Evolutionary conservation across 2,888 invertebrate genomes (phyloP), one percentile per base, ranked within the genome.

Genomic region (Tigriopus californicus): DNA sequence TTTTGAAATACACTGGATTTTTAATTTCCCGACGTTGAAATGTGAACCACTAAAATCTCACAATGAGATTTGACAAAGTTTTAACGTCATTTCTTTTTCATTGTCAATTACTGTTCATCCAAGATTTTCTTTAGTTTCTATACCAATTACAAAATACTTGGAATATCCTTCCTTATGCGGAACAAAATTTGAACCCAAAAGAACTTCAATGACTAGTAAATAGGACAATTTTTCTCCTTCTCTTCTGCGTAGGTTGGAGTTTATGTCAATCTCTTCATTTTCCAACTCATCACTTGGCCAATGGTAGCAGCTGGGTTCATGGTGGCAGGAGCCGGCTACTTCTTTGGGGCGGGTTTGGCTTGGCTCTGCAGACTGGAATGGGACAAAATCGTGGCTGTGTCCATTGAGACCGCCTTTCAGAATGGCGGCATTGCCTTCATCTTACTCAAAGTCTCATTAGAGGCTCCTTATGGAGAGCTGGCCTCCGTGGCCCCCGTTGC

Each of bases 361-460:
- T 65, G 67, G 44, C 57, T 69, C 11, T 44, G 5, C 40, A n/a
- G 41, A 33, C 33, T 58, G 3, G 24, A 33, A 12, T 12, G n/a
- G n/a, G 18, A n/a, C 12, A 62, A 65, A 60, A 62, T 66, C 52
- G 63, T 64, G 41, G 65, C 71, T 5, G 66, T 73, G 64, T 68
- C 69, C 61, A 65, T 71, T 61, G 70, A 70, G 65, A 68, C 70
- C 60, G 67, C 70, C 64, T 65, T 71, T 25, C 71, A 71, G 64
- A 71, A 71, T 62, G 68, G 69, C 0, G 73, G 74, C 3, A 69
- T 75, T 18, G 73, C 74, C 10, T 73, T 74, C 48, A 65, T 71
- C 6, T 59, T 71, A 24, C 64, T 71, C 18, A 63, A 70, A 66
- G 63, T 68, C 25, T 68, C 69, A 1, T 68, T 71, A 62, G 65